phyloP scores from a whole-genome alignment of 2,797 vertebrate species.

The Myripristis murdjan region DNA sequence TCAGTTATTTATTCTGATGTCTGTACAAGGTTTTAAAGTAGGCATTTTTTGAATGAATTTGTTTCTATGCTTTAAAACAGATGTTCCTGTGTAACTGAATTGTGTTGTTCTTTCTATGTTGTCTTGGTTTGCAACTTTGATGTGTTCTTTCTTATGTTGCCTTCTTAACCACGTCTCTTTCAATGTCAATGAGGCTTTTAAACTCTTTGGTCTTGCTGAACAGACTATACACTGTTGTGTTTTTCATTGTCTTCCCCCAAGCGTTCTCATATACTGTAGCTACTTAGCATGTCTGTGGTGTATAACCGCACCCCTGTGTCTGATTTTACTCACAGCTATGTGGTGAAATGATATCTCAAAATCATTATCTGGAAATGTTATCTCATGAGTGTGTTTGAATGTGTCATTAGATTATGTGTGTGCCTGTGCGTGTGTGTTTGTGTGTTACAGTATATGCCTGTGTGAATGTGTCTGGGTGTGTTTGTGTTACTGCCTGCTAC shows the following conservation, averaged over 20 bases:
- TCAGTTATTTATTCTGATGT: no score
- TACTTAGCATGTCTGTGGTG: slow-evolving; percentile 16
- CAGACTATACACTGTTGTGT: not conserved
- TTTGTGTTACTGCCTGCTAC: slow-evolving; percentile 64
- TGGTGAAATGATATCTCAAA: slow-evolving; percentile 75
- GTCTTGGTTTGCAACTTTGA: no score
- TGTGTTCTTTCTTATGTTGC: no score
- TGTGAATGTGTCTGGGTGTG: slow-evolving; percentile 9
- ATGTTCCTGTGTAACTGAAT: no score
- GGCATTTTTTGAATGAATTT: no score
- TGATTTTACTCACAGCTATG: slow-evolving; percentile 60
- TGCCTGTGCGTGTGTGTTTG: no score
- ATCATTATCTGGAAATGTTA: slow-evolving; percentile 75
- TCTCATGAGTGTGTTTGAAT: slow-evolving; percentile 55
- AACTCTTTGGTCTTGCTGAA: not conserved
- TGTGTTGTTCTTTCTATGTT: no score
- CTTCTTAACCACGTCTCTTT: no score
- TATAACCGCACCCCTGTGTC: slow-evolving; percentile 41
- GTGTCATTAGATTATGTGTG: slow-evolving; percentile 33
- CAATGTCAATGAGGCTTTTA: no score
- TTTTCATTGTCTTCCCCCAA: not conserved
- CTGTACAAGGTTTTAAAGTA: no score
- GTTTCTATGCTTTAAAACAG: no score
- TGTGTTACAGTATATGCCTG: no score
- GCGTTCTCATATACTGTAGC: not conserved